These are phyloP conservation scores for Drosophila micromelanica DNA, from an alignment of 1,140 invertebrate species.

Conservation along the genomic window DNA sequence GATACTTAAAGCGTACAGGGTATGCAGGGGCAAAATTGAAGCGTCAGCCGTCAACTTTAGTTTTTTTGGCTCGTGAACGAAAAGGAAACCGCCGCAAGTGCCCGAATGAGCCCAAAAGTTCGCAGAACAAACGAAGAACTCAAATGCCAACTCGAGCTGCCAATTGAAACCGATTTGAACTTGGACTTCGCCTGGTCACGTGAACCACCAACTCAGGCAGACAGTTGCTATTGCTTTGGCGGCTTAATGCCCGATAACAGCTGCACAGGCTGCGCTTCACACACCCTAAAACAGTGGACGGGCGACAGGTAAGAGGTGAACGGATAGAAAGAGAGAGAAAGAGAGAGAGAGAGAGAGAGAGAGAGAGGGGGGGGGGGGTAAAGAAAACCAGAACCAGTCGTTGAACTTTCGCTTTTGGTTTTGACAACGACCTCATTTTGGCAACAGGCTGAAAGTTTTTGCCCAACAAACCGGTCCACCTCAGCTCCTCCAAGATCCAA, in stretches of 20 bases:
- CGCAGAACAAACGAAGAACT: not conserved
- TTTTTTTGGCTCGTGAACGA: slow-evolving; percentile 9
- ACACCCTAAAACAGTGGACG: slow-evolving; percentile 9
- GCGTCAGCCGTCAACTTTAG: slow-evolving; percentile 14
- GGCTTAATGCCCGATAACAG: too few relatives aligned
- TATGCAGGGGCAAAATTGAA: slow-evolving; percentile 2
- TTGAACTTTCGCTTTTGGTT: slow-evolving; percentile 49
- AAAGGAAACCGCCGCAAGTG: slow-evolving; percentile 12
- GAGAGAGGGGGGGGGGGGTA: not conserved
- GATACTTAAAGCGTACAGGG: too few relatives aligned
- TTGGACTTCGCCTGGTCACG: slow-evolving; percentile 47
- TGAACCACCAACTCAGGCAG: not conserved
- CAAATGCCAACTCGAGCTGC: slow-evolving; percentile 25
- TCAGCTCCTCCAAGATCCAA: slow-evolving; percentile 4
- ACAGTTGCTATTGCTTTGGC: not conserved
- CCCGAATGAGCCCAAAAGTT: not conserved
- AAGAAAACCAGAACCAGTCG: slow-evolving; percentile 21
- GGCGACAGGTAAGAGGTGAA: not conserved
- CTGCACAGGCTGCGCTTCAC: slow-evolving; percentile 8
- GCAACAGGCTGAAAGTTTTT: slow-evolving; percentile 53
- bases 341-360: slow-evolving; percentile 1
- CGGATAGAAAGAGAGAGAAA: not conserved
- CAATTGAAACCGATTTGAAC: slow-evolving; percentile 49
- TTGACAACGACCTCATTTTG: slow-evolving; percentile 39
- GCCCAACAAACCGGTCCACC: slow-evolving; percentile 59